Evolutionary conservation across 2,113 vertebrate genomes (phyloP).

Genomic region (Macquaria australasica): DNA sequence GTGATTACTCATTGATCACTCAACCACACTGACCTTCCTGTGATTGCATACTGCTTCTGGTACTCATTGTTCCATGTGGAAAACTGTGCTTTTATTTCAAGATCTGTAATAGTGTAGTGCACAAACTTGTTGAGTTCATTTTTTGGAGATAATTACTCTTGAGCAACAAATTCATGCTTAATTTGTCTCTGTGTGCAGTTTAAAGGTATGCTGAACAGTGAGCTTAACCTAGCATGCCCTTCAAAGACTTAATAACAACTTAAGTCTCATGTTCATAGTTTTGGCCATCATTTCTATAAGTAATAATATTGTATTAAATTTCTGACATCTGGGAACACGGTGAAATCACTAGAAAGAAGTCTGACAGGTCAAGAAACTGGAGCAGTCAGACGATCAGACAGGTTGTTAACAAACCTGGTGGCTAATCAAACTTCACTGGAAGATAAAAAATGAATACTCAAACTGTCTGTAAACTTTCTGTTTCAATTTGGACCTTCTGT

Average conservation of each 20-base stretch:
- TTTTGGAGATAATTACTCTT: background rate
- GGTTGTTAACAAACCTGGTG: too few relatives aligned
- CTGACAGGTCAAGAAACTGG: background rate
- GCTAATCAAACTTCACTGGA: too few relatives aligned
- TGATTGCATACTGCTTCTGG: background rate
- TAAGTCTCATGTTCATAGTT: background rate
- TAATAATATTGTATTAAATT: too few relatives aligned
- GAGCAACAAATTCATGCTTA: background rate
- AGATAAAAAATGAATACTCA: too few relatives aligned
- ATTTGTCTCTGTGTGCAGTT: background rate
- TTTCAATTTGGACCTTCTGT: too few relatives aligned
- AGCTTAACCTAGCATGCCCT: background rate
- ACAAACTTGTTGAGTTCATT: background rate
- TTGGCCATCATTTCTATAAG: background rate
- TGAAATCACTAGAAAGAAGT: background rate
- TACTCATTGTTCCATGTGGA: background rate
- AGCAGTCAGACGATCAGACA: background rate
- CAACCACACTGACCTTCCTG: background rate
- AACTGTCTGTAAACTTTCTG: too few relatives aligned
- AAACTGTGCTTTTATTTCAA: background rate
- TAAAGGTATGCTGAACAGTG: background rate
- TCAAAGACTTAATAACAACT: background rate
- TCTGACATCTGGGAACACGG: background rate
- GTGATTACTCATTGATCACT: slow-evolving; percentile 32
- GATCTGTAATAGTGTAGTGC: background rate